phyloP scores from a whole-genome alignment of 2,888 invertebrate genomes.

The Spatulosminthurus flaviceps region DNA sequence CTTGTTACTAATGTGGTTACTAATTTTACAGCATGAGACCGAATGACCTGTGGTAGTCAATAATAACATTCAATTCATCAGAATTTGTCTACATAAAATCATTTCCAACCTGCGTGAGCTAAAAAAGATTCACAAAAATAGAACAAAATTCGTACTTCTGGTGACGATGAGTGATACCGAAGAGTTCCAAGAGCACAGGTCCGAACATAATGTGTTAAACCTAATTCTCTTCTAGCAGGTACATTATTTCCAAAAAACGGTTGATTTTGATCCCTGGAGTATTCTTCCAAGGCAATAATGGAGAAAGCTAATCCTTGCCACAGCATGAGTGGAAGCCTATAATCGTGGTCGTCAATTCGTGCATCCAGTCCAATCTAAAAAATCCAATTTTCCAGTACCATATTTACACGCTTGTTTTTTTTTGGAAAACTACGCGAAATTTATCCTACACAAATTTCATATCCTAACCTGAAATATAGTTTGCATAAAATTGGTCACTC shows the following conservation, averaged over 20 bases:
- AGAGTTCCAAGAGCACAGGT: slow-evolving; percentile 42
- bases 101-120: background rate
- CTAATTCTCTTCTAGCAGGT: slow-evolving; percentile 56
- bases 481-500: slow-evolving; percentile 60
- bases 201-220: slow-evolving; percentile 53
- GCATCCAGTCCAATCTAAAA: slow-evolving; percentile 69
- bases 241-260: slow-evolving; percentile 62
- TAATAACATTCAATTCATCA: too few relatives aligned
- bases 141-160: slow-evolving; percentile 17
- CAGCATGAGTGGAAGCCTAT: slow-evolving; percentile 75
- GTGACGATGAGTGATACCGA: slow-evolving; percentile 20
- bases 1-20: slow-evolving; percentile 37
- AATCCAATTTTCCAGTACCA: background rate
- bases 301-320: slow-evolving; percentile 73
- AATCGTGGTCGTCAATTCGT: slow-evolving; percentile 64
- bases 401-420: too few relatives aligned
- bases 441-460: background rate
- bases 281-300: slow-evolving; percentile 75
- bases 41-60: slow-evolving; percentile 41
- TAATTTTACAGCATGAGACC: slow-evolving; percentile 44
- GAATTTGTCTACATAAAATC: too few relatives aligned
- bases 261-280: slow-evolving; percentile 66
- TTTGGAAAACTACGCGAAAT: too few relatives aligned
- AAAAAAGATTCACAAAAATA: background rate
- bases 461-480: slow-evolving; percentile 45